These are phyloP conservation scores for Propithecus coquereli DNA, from an alignment of 2,113 vertebrate species.

Conservation along the genomic window DNA sequence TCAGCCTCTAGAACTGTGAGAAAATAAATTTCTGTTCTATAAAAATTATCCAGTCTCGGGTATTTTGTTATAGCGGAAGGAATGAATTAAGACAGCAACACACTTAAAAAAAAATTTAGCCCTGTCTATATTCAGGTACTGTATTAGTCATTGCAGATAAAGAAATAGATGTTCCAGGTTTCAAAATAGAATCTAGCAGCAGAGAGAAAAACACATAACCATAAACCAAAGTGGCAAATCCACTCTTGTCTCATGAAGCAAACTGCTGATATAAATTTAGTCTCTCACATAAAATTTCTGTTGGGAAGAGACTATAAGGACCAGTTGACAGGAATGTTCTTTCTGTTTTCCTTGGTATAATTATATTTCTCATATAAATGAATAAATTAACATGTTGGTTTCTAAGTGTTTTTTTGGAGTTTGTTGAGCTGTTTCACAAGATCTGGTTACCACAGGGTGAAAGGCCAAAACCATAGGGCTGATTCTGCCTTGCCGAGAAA, in stretches of 20 bases:
- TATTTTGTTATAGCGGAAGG: not conserved
- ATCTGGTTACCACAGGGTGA: not conserved
- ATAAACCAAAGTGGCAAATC: not conserved
- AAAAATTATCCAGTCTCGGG: not conserved
- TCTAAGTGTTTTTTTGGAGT: not conserved
- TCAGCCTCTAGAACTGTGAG: not conserved
- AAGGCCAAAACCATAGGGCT: not conserved
- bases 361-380: not conserved
- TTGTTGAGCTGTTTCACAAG: not conserved
- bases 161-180: not conserved
- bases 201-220: not conserved
- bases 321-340: not conserved
- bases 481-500: not conserved
- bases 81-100: not conserved
- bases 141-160: not conserved
- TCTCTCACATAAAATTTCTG: constrained; percentile 9
- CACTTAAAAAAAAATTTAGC: not conserved
- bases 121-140: not conserved
- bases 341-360: not conserved
- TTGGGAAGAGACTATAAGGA: not conserved
- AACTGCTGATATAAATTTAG: not conserved
- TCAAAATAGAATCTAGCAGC: not conserved
- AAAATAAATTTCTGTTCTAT: not conserved
- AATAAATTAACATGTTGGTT: not conserved
- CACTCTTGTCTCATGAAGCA: not conserved